These are phyloP conservation scores for Prosapia bicincta DNA, from an alignment of 2,888 invertebrate species.

Conservation along the genomic window DNA sequence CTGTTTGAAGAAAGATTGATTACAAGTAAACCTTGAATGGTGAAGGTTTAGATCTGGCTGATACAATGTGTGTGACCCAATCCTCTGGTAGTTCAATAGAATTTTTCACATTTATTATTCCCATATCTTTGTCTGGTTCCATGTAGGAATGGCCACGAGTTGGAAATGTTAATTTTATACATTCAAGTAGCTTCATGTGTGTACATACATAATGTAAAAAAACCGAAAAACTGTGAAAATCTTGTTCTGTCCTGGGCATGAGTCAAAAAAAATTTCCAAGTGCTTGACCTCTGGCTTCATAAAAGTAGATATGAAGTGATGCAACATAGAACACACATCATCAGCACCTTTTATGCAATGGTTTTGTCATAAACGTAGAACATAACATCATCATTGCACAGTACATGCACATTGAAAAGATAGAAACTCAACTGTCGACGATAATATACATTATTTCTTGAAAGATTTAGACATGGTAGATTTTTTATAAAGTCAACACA, in stretches of 20 bases:
- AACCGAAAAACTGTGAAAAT: not conserved
- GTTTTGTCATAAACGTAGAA: conserved; percentile 10
- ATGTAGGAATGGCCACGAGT: conserved; percentile 10
- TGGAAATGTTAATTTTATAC: conserved; percentile 6
- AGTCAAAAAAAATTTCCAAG: not conserved
- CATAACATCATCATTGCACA: not conserved
- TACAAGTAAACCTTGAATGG: not conserved
- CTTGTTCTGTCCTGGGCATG: not conserved
- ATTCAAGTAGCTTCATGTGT: too few species aligned
- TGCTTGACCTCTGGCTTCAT: not conserved
- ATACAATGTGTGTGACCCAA: not conserved
- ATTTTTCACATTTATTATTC: too few species aligned
- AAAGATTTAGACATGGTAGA: not conserved
- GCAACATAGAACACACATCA: conserved; percentile 3
- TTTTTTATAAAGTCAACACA: conserved; percentile 14
- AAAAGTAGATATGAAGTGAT: too few species aligned
- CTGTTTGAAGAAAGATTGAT: too few species aligned
- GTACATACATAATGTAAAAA: not conserved
- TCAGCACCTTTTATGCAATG: not conserved
- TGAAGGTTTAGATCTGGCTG: not conserved
- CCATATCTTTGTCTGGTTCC: too few species aligned
- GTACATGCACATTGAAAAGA: conserved; percentile 13
- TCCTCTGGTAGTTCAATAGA: too few species aligned
- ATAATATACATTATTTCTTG: not conserved
- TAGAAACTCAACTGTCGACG: not conserved